Evolutionary conservation across 2,797 vertebrate species (phyloP).

Genomic region (Huso huso): DNA sequence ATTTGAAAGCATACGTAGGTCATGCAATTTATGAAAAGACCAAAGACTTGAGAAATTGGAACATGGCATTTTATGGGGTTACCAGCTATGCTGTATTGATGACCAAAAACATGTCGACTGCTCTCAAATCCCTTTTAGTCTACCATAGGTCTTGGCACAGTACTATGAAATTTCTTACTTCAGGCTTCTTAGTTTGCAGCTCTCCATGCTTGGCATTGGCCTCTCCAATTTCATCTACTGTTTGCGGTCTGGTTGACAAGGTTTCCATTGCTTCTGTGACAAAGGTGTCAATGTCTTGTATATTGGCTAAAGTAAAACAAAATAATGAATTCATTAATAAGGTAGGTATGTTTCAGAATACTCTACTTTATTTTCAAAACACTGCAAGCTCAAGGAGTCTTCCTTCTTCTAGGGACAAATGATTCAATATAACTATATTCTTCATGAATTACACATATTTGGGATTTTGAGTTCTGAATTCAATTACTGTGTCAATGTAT

Average conservation of each 20-base stretch:
- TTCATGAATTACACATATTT: constrained; percentile 2
- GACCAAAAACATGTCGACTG: too few species aligned
- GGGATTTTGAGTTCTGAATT: background rate
- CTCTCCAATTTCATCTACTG: constrained; percentile 81
- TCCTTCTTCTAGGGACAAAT: background rate
- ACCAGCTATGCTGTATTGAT: too few species aligned
- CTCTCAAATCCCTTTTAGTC: too few species aligned
- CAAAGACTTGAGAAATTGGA: too few species aligned
- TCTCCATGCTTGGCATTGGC: constrained; percentile 70
- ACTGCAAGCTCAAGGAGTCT: background rate
- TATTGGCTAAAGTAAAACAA: constrained; percentile 56
- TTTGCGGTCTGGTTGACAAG: constrained; percentile 76
- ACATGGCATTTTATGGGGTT: too few species aligned
- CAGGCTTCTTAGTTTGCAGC: constrained; percentile 65
- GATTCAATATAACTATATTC: background rate
- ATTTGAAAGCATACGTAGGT: too few species aligned
- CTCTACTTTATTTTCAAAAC: constrained; percentile 38
- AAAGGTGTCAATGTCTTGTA: constrained; percentile 77
- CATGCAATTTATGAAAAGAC: too few species aligned
- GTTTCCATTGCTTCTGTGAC: constrained; percentile 73
- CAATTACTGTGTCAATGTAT: background rate
- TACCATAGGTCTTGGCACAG: too few species aligned
- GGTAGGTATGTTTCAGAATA: background rate
- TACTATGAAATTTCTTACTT: constrained; percentile 54
- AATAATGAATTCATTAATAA: constrained; percentile 14